These are phyloP conservation scores for Drosophila diplacantha DNA, from an alignment of 2,888 invertebrate species.

Conservation along the genomic window DNA sequence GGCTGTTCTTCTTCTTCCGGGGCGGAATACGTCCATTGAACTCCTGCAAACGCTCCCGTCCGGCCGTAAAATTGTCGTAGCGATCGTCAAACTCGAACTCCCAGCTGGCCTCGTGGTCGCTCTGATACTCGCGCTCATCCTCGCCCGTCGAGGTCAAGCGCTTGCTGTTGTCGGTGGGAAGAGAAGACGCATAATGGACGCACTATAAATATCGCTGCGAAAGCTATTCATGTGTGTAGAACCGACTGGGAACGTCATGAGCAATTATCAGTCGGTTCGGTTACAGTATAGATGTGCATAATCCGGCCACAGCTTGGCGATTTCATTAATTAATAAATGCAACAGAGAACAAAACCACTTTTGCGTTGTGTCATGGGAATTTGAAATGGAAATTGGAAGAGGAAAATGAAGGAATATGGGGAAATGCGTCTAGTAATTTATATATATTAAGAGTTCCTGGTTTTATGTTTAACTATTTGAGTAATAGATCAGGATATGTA, in stretches of 20 bases:
- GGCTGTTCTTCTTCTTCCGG: constrained; percentile 75
- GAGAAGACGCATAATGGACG: constrained; percentile 19
- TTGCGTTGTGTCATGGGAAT: constrained; percentile 28
- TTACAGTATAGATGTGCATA: constrained; percentile 1
- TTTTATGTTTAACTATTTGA: background rate
- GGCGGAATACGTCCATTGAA: constrained; percentile 78
- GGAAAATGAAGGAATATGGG: background rate
- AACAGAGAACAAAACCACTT: background rate
- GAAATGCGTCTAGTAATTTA: background rate
- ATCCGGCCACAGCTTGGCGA: constrained; percentile 25
- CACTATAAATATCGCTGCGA: constrained; percentile 32
- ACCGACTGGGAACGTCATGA: constrained; percentile 30
- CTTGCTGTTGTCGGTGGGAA: constrained; percentile 65
- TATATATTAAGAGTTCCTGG: background rate
- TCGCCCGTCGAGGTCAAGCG: constrained; percentile 77
- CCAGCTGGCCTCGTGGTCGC: constrained; percentile 78
- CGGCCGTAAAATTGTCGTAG: constrained; percentile 76
- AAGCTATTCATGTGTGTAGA: background rate
- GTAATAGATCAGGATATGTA: too few species aligned
- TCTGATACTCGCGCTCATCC: constrained; percentile 77
- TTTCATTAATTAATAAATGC: constrained; percentile 33
- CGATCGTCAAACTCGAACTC: constrained; percentile 77
- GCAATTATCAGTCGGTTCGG: constrained; percentile 33
- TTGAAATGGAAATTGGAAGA: background rate
- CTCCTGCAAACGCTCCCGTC: constrained; percentile 77